Evolutionary conservation across 2,113 vertebrate genomes (phyloP).

Genomic region (Xenus cinereus): DNA sequence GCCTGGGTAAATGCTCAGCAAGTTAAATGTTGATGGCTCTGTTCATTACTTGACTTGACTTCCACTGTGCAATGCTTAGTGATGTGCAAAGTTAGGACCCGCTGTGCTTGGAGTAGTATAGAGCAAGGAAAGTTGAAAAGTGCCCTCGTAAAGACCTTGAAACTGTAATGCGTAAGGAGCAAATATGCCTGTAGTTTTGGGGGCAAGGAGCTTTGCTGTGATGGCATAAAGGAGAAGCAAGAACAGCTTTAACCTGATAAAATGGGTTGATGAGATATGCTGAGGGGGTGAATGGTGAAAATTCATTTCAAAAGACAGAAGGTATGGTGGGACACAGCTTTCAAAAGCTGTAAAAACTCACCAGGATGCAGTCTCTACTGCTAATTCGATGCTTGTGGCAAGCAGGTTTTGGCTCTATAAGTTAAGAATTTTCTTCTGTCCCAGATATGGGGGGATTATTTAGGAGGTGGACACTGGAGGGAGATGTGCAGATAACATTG

Average conservation of each 20-base stretch:
- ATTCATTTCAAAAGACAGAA: background rate
- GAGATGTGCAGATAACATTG: background rate
- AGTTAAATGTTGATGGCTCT: slow-evolving; percentile 30
- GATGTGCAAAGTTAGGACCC: background rate
- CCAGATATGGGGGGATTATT: background rate
- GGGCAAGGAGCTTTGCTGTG: background rate
- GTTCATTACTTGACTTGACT: background rate
- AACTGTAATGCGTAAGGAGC: background rate
- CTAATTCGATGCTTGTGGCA: background rate
- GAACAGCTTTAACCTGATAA: background rate
- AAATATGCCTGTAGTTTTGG: background rate
- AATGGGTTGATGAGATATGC: background rate
- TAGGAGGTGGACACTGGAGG: background rate
- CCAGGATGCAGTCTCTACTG: background rate
- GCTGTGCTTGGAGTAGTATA: background rate
- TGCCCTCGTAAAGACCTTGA: background rate
- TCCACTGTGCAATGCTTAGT: background rate
- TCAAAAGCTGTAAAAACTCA: background rate
- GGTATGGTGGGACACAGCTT: background rate
- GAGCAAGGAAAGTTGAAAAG: background rate
- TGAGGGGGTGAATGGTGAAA: background rate
- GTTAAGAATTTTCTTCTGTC: background rate
- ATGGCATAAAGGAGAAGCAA: background rate
- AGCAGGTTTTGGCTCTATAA: background rate
- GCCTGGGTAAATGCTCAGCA: background rate